Conservation (phyloP, 2,888 invertebrate species). For the Dione juno region DNA sequence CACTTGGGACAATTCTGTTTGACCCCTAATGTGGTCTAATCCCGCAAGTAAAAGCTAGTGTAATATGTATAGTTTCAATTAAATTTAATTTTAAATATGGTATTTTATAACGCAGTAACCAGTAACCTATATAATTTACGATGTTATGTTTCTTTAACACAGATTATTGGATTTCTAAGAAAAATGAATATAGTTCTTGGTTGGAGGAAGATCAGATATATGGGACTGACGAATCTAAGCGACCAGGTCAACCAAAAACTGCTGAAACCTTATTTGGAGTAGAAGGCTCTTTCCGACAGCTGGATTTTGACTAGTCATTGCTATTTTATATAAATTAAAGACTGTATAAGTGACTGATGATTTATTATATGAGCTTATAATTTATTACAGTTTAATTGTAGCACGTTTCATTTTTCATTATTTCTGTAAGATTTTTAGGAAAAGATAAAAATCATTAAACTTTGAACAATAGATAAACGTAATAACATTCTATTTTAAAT, state of each 20-base stretch:
- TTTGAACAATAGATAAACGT: no score
- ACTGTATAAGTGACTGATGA: not conserved
- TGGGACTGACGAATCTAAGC: constrained; percentile 73
- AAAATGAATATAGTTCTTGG: constrained; percentile 74
- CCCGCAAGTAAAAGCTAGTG: no score
- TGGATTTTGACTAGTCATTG: constrained; percentile 53
- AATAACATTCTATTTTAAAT: not conserved
- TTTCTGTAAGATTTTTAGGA: no score
- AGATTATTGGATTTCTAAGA: constrained; percentile 62
- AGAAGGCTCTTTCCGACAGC: constrained; percentile 75
- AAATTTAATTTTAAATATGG: no score
- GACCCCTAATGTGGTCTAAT: no score
- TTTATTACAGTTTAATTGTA: not conserved
- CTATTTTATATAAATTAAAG: not conserved
- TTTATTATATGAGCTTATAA: not conserved
- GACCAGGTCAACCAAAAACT: constrained; percentile 79
- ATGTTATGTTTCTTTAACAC: not conserved
- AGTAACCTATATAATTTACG: not conserved
- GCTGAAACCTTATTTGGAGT: constrained; percentile 75
- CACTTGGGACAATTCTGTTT: no score
- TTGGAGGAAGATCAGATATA: constrained; percentile 66
- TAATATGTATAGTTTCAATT: no score
- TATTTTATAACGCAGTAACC: no score
- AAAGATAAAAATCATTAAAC: no score
- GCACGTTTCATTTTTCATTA: not conserved